Conservation (phyloP, 2,888 invertebrate genomes). For the Xestobium rufovillosum region DNA sequence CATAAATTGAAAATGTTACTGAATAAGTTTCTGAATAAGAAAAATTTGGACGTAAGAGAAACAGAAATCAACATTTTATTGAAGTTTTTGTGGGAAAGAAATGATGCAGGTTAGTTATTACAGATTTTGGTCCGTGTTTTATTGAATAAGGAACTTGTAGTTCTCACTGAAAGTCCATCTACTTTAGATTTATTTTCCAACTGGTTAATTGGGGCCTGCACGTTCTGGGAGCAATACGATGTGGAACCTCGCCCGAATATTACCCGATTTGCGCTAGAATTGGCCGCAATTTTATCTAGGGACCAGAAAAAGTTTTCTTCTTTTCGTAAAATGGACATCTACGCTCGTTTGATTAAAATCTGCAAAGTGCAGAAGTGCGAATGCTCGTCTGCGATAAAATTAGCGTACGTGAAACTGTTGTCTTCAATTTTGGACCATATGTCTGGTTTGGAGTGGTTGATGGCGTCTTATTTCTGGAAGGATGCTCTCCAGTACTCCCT, state of each 20-base stretch:
- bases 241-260: conserved; percentile 41
- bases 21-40: too few relatives aligned
- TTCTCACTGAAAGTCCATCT: not conserved
- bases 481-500: conserved; percentile 56
- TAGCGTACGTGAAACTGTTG: conserved; percentile 60
- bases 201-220: conserved; percentile 39
- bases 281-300: conserved; percentile 48
- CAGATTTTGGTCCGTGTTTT: too few relatives aligned
- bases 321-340: conserved; percentile 28
- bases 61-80: not conserved
- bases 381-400: conserved; percentile 54
- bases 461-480: conserved; percentile 56
- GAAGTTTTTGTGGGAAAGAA: not conserved
- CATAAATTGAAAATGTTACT: conserved; percentile 1
- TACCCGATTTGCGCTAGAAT: conserved; percentile 51
- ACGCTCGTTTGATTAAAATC: conserved; percentile 35
- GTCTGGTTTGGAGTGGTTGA: conserved; percentile 59
- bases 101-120: not conserved
- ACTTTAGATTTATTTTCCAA: conserved; percentile 24
- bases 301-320: conserved; percentile 50
- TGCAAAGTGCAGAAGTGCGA: conserved; percentile 35
- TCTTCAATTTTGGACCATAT: conserved; percentile 53
- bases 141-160: too few relatives aligned
- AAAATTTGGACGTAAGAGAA: not conserved
- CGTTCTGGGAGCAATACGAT: conserved; percentile 31